Percentiles rank a stretch among this genome's conserved stretches.
These are phyloP conservation scores for Trachelus stipa DNA, from an alignment of 2,888 invertebrate genomes.

Conservation along the genomic window DNA sequence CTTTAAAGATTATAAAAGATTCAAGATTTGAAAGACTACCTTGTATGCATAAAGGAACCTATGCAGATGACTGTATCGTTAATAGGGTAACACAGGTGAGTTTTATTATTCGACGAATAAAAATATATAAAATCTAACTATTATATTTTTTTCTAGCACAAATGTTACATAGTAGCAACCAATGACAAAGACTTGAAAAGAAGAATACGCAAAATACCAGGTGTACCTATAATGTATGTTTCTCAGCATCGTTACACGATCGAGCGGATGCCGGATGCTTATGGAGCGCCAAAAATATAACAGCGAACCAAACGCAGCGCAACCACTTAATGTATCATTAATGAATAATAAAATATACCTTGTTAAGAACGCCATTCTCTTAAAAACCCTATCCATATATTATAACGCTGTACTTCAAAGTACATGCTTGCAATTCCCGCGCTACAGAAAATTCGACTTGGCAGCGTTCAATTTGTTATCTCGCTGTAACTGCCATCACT, in stretches of 20 bases:
- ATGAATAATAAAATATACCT: not conserved
- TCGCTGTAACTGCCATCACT: not conserved
- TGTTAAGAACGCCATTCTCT: not conserved
- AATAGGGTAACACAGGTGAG: slow-evolving; percentile 88
- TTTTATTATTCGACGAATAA: not conserved
- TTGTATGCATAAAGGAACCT: slow-evolving; percentile 97
- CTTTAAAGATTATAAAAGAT: slow-evolving; percentile 94
- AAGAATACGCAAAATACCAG: slow-evolving; percentile 96
- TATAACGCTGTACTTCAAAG: not conserved
- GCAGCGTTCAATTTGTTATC: not conserved
- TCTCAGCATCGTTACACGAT: slow-evolving; percentile 93
- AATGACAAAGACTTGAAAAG: slow-evolving; percentile 97
- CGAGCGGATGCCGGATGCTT: slow-evolving; percentile 99
- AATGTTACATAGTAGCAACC: slow-evolving; percentile 99
- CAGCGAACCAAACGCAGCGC: not conserved
- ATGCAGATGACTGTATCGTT: slow-evolving; percentile 98
- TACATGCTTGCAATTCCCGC: not conserved
- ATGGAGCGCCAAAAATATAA: slow-evolving; percentile 85
- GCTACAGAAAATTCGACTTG: not conserved
- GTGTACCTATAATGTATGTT: slow-evolving; percentile 99
- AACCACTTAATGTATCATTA: slow-evolving; percentile 2
- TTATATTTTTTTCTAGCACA: slow-evolving; percentile 76
- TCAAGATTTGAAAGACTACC: slow-evolving; percentile 91
- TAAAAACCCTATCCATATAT: not conserved
- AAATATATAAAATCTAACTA: slow-evolving; percentile 8